Evolutionary conservation across 2,113 vertebrate species (phyloP), one percentile per base, ranked within the genome.

Genomic region (Charadrius vociferus): DNA sequence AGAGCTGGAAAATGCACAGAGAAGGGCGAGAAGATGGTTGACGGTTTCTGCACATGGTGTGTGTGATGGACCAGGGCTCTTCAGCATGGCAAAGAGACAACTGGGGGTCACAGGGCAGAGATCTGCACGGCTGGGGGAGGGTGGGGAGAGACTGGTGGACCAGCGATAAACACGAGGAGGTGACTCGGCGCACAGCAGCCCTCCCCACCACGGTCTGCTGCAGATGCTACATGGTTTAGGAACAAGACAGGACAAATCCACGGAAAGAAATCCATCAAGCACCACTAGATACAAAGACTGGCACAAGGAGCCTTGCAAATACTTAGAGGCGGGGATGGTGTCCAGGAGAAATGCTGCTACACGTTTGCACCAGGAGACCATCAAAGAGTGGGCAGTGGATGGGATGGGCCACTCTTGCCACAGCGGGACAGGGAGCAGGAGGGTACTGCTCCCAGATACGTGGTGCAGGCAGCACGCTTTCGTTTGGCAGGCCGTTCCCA

Each of bases 171-270:
- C 11, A 37, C 1, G 1, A 85, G 73, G 82, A 85, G 22, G 79
- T 67, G 32, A 58, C 53, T 65, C 29, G 1, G 26, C 1, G 4
- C 62, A 41, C 26, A 45, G 91, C 30, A 71, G 56, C 49, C 34
- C 58, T 86, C 34, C 45, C 53, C 49, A 32, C 63, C 45, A 49
- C 2, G 2, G 27, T 24, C 63, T 2, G 1, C 77, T 87, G 65
- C 27, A 39, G 39, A 26, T 66, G 63, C 49, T 83, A 1, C 0
- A 0, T 29, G 63, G 39, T 58, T 86, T 89, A 78, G 63, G 55
- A 93, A 49, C 30, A 65, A 66, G 55, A 81, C 32, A 4, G 9
- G 59, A 82, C 43, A 94, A 94, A 96, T 63, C 56, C 61, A 41
- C 32, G 41, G 66, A 32, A 83, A 59, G 67, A 93, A 95, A 88